Percentiles rank a stretch among this genome's conserved stretches.
phyloP scores from a whole-genome alignment of 2,113 vertebrate species.

The Tricholaema leucomelas region DNA sequence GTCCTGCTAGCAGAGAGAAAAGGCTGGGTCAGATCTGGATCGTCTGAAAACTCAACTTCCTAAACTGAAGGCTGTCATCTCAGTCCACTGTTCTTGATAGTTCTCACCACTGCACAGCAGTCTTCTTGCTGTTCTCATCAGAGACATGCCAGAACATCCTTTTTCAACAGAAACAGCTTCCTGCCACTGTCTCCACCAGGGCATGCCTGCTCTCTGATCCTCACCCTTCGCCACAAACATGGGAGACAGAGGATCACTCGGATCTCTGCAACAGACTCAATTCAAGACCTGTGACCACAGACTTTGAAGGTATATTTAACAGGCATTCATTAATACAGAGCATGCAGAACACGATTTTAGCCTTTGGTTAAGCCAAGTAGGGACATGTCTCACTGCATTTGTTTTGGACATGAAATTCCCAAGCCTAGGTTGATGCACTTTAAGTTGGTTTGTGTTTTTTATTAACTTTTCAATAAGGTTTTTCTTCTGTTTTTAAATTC shows the following conservation, averaged over 20 bases:
- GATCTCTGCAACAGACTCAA: not conserved
- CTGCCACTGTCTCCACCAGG: not conserved
- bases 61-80: not conserved
- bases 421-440: not conserved
- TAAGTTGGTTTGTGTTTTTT: not conserved
- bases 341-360: not conserved
- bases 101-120: not conserved
- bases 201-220: accelerated
- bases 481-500: not conserved
- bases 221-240: not conserved
- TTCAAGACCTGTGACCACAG: not conserved
- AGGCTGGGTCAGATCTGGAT: not conserved
- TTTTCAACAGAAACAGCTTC: not conserved
- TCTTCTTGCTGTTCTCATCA: not conserved
- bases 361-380: not conserved
- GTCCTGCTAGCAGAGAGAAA: not conserved
- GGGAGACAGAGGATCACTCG: not conserved
- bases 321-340: not conserved
- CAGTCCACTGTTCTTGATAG: not conserved
- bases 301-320: not conserved
- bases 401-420: not conserved
- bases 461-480: not conserved
- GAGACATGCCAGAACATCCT: not conserved
- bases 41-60: not conserved
- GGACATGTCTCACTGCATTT: accelerated